Percentiles rank a stretch among this genome's conserved stretches.
Conservation (phyloP, 2,888 invertebrate genomes). For the Thumatha senex region DNA sequence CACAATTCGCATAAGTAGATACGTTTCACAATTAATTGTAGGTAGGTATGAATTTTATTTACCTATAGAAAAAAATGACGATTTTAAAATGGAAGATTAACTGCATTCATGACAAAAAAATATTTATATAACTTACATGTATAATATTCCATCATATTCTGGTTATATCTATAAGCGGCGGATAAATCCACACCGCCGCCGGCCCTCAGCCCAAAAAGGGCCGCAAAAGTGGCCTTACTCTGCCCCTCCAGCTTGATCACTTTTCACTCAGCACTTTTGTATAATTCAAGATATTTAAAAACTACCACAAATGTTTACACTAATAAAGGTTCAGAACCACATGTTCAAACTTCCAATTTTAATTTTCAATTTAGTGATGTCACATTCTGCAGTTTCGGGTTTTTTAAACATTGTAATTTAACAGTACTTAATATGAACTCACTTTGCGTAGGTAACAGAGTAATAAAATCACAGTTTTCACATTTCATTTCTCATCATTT, state of each 20-base stretch:
- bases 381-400: conserved; percentile 4
- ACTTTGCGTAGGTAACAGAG: conserved; percentile 7
- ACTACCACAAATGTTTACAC: conserved; percentile 28
- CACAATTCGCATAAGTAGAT: no score
- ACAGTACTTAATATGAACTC: neutral
- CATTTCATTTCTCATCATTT: neutral
- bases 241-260: conserved; percentile 85
- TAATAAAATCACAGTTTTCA: neutral
- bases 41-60: no score
- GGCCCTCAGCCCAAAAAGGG: conserved; percentile 85
- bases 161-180: conserved; percentile 97
- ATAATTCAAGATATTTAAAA: conserved; percentile 24
- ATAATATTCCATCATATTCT: conserved; percentile 99
- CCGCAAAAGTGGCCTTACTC: conserved; percentile 86
- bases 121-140: conserved; percentile 89
- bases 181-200: conserved; percentile 93
- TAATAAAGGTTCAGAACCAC: conserved; percentile 35
- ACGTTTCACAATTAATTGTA: no score
- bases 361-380: conserved; percentile 12
- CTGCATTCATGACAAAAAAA: neutral
- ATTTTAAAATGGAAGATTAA: no score
- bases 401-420: conserved; percentile 13
- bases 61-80: no score
- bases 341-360: conserved; percentile 37
- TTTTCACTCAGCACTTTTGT: conserved; percentile 50